Evolutionary conservation across 2,113 vertebrate species (phyloP), one percentile per base, ranked within the genome.

Genomic region (Apus apus): DNA sequence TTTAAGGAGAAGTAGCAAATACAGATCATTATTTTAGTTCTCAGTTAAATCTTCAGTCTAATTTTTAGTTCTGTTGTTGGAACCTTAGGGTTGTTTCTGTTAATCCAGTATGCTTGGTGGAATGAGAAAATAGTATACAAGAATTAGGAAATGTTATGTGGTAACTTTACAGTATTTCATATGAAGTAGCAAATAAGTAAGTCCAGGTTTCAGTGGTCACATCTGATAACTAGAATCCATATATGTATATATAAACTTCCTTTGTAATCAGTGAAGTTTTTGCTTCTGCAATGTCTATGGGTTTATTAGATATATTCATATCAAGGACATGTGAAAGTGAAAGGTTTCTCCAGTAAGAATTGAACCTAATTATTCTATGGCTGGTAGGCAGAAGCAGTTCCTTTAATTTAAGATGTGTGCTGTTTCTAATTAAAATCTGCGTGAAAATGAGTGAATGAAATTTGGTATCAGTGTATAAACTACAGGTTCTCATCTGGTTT

Each of bases 391-490:
- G 61, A 26, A 81, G 6, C 27, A 76, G 20, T 34, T 80, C 40
- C 51, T 62, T 93, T 87, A 13, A 12, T 86, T 94, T 72, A 58
- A 83, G 60, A 32, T 40, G 12, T 40, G 7, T 50, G 13, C 38
- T 95, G 60, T 80, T 93, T 80, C 73, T 81, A 85, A 93, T 64
- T 83, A 79, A 94, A 94, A 81, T 64, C 54, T 66, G 32, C 15
- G 56, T 76, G 80, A 80, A 88, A 90, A 91, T 84, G 67, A 93
- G 76, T 78, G 72, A 97, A 93, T 87, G 73, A 94, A 82, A 91
- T 94, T 87, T 90, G 32, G 56, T 88, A 86, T 81, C 43, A 15
- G 5, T 73, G 46, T 43, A 26, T 61, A 93, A 92, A 80, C 34
- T 46, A 36, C 57, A 73, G 34, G 11, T 87, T 94, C 73, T 96